Base-by-base conservation (phyloP, 2,113 vertebrate genomes). In the Ramphastos sulfuratus region DNA sequence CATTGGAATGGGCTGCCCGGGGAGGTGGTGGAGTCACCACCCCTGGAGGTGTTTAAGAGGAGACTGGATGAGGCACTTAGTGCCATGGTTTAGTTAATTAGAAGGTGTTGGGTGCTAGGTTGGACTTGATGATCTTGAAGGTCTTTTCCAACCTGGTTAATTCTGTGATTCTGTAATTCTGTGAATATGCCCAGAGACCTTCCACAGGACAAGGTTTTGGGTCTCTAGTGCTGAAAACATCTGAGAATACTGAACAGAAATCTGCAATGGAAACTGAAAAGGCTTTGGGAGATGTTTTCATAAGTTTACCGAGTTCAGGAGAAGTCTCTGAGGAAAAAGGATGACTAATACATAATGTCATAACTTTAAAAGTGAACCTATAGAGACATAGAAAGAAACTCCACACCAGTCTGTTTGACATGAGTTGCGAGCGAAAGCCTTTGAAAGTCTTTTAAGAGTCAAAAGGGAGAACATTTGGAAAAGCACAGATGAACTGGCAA, bases 391-490 rank as follows among this genome's bases (percentile, higher is more conserved):
- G 85, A 84, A 97, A 96, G 96, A 98, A 97, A 94, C 92, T 89
- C 71, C 74, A 94, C 64, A 90, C 92, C 48, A 75, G 83, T 89
- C 93, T 85, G 69, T 91, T 95, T 96, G 97, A 98, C 96, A 96
- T 97, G 97, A 98, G 84, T 97, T 97, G 97, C 88, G 93, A 95
- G 93, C 76, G 72, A 96, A 95, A 90, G 80, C 66, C 95, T 96
- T 97, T 98, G 96, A 97, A 97, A 94, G 70, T 85, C 87, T 96
- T 98, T 97, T 95, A 97, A 97, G 90, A 97, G 95, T 96, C 94
- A 96, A 97, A 96, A 94, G 95, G 95, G 95, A 96, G 87, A 98
- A 97, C 95, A 96, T 97, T 97, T 96, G 97, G 95, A 96, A 97
- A 97, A 96, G 71, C 42, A 5, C 52, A 96, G 86, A 94, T 91